phyloP scores from a whole-genome alignment of 92 coral and sea anemone genomes.

The Diadumene lineata region DNA sequence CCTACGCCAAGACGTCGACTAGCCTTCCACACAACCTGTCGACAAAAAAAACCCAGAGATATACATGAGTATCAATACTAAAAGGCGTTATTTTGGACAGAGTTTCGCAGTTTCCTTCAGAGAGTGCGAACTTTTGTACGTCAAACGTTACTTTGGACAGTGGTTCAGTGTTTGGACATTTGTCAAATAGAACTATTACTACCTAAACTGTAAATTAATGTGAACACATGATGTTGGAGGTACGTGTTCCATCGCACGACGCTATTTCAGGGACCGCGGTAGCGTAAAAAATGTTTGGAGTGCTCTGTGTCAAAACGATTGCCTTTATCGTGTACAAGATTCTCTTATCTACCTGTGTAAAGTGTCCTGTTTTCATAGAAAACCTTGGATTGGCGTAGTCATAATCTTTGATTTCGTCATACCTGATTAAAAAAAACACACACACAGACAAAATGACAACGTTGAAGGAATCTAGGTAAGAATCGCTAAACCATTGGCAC shows the following conservation, averaged over 20 bases:
- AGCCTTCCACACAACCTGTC: slow-evolving; percentile 23
- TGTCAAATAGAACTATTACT: neutral
- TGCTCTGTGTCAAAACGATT: neutral
- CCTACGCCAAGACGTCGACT: slow-evolving; percentile 18
- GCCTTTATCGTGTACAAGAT: neutral
- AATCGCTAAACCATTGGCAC: too few species aligned
- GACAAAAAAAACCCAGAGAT: too few species aligned
- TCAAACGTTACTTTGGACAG: too few species aligned
- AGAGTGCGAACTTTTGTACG: too few species aligned
- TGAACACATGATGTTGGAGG: neutral
- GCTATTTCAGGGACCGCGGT: too few species aligned
- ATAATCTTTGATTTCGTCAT: slow-evolving; percentile 4
- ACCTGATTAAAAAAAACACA: slow-evolving; percentile 8
- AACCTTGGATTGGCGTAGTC: neutral
- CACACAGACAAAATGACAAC: too few species aligned
- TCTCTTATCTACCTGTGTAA: slow-evolving; percentile 6
- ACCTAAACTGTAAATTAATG: neutral
- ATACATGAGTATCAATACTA: too few species aligned
- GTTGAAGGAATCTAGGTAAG: too few species aligned
- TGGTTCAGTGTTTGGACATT: neutral
- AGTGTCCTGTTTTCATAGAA: neutral
- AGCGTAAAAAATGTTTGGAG: neutral
- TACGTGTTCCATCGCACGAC: too few species aligned
- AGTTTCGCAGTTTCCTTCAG: too few species aligned
- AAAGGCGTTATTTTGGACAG: too few species aligned